A percentile compares a stretch with the other conserved stretches of the same genome.
Evolutionary conservation across 1,140 invertebrate species (phyloP).

Genomic region (Panagrolaimus sp.): DNA sequence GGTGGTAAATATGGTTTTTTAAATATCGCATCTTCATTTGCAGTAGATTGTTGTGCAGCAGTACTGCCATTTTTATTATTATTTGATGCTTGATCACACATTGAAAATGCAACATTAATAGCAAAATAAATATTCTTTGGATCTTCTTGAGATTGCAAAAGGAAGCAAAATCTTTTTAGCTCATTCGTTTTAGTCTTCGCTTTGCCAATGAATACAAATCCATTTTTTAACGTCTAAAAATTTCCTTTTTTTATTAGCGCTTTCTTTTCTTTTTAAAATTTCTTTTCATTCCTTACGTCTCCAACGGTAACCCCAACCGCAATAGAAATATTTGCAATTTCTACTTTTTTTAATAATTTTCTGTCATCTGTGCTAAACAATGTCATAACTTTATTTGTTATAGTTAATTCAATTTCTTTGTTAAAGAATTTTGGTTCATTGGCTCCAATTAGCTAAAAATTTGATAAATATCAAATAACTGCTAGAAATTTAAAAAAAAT

Average conservation of each 20-base stretch:
- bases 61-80: too few relatives aligned
- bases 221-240: neutral
- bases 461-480: too few relatives aligned
- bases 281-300: too few relatives aligned
- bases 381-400: neutral
- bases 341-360: too few relatives aligned
- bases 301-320: too few relatives aligned
- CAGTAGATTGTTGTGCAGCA: neutral
- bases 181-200: neutral
- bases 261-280: too few relatives aligned
- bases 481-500: too few relatives aligned
- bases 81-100: neutral
- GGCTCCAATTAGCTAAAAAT: neutral
- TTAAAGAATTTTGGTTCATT: neutral
- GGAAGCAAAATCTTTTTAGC: neutral
- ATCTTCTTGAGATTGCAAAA: neutral
- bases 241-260: too few relatives aligned
- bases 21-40: too few relatives aligned
- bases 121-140: neutral
- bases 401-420: slow-evolving; percentile 9
- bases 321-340: too few relatives aligned
- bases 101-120: neutral
- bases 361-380: too few relatives aligned
- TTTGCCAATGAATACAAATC: slow-evolving; percentile 9
- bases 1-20: too few relatives aligned